phyloP scores from a whole-genome alignment of 1,140 invertebrate species.

The Apocrypta bakeri region DNA sequence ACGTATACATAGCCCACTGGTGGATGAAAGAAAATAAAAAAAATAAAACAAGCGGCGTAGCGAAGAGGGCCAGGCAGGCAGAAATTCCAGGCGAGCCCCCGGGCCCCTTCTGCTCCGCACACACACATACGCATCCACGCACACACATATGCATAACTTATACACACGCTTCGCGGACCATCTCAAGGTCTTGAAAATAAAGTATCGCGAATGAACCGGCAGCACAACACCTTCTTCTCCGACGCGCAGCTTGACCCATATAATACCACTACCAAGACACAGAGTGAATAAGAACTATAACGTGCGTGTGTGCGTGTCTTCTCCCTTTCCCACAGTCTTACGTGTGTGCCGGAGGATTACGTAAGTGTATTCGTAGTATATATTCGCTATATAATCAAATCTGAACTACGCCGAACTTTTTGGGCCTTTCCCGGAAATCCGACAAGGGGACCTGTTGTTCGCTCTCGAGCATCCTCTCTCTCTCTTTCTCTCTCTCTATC shows the following conservation, averaged over 20 bases:
- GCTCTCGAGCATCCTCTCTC: too few relatives aligned
- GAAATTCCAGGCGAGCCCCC: conserved; percentile 39
- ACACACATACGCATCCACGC: not conserved
- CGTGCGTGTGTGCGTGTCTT: conserved; percentile 44
- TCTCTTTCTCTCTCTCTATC: too few relatives aligned
- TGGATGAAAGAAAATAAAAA: not conserved
- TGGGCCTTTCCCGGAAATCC: conserved; percentile 34
- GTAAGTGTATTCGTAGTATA: too few relatives aligned
- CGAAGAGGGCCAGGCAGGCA: conserved; percentile 20
- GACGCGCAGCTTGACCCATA: conserved; percentile 62
- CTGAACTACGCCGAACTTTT: conserved; percentile 40
- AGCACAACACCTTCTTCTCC: conserved; percentile 35
- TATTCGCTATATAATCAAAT: conserved; percentile 40
- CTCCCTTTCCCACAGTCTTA: conserved; percentile 39
- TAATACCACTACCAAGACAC: conserved; percentile 30
- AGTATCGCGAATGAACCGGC: conserved; percentile 40
- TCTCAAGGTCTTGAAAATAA: conserved; percentile 56
- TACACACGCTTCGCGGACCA: conserved; percentile 41
- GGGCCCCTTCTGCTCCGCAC: conserved; percentile 15
- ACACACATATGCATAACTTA: conserved; percentile 21
- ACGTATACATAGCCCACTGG: not conserved
- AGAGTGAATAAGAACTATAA: not conserved
- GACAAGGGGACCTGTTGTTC: not conserved
- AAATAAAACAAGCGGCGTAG: not conserved
- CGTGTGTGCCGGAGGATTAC: conserved; percentile 28